phyloP scores from a whole-genome alignment of 2,797 vertebrate genomes.

The Neoniphon sammara region DNA sequence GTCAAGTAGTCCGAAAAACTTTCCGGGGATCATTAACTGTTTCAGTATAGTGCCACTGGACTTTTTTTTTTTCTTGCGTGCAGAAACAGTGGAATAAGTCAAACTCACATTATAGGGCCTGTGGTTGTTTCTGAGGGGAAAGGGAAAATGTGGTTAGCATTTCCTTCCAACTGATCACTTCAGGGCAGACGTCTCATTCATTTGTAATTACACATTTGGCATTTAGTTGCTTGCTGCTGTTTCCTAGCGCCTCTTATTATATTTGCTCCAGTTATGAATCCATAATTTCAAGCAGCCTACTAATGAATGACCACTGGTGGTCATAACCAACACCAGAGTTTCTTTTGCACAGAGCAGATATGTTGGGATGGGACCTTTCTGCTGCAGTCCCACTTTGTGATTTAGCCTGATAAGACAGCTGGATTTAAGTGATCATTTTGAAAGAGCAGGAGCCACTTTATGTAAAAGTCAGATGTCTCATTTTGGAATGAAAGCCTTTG shows the following conservation, averaged over 20 bases:
- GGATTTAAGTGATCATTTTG: too few relatives aligned
- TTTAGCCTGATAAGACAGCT: too few relatives aligned
- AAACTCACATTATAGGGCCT: conserved; percentile 38
- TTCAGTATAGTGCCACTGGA: conserved; percentile 25
- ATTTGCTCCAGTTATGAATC: conserved; percentile 22
- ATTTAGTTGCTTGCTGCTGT: conserved; percentile 9
- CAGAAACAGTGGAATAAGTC: conserved; percentile 43
- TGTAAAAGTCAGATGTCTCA: too few relatives aligned
- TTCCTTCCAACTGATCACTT: conserved; percentile 36
- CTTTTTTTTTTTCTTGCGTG: conserved; percentile 26
- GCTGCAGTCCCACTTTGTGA: too few relatives aligned
- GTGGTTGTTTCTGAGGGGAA: conserved; percentile 8
- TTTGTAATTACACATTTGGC: conserved; percentile 41
- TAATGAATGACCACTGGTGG: background rate
- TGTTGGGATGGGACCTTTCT: too few relatives aligned
- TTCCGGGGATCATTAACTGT: conserved; percentile 56
- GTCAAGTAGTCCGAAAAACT: conserved; percentile 40
- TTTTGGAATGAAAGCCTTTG: too few relatives aligned
- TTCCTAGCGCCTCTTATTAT: conserved; percentile 13
- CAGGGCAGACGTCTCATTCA: conserved; percentile 52
- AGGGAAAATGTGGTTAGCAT: conserved; percentile 50
- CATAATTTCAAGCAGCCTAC: background rate
- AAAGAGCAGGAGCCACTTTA: too few relatives aligned
- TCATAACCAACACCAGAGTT: too few relatives aligned
- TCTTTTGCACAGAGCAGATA: too few relatives aligned